These are phyloP conservation scores for Microtus oregoni DNA, from an alignment of 2,113 vertebrate species.

Conservation along the genomic window DNA sequence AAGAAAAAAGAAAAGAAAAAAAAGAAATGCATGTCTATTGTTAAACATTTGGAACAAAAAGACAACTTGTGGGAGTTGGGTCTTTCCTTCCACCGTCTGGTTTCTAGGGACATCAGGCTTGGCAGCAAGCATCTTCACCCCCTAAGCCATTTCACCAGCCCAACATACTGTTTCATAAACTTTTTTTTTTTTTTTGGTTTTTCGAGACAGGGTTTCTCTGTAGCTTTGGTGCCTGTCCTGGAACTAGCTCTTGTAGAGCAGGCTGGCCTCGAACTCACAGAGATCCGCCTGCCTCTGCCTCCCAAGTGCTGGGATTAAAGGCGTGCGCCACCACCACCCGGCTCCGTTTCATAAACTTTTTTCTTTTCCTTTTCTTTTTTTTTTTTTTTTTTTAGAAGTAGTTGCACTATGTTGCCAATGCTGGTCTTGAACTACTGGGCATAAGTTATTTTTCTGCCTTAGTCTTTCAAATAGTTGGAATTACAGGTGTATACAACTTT, in stretches of 20 bases:
- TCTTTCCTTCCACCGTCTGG: background rate
- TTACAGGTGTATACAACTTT: background rate
- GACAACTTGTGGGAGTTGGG: background rate
- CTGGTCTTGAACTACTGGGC: background rate
- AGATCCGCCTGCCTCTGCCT: too few relatives aligned
- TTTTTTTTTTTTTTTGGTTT: too few relatives aligned
- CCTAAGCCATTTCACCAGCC: background rate
- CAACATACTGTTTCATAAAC: background rate
- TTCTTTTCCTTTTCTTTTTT: background rate
- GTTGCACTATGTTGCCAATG: background rate
- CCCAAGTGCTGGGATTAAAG: too few relatives aligned
- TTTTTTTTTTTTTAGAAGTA: background rate
- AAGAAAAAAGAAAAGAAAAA: rapidly evolving
- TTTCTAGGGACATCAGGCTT: background rate
- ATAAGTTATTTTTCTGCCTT: background rate
- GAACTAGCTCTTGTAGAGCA: too few relatives aligned
- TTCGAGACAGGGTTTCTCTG: too few relatives aligned
- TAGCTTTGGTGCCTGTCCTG: too few relatives aligned
- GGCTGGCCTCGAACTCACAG: too few relatives aligned
- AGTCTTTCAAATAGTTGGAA: background rate
- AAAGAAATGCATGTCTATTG: background rate
- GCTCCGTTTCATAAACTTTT: background rate
- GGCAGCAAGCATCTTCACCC: background rate
- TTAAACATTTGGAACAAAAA: constrained; percentile 27
- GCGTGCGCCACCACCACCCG: too few relatives aligned